Conservation (phyloP, 2,888 invertebrate genomes). For the Scelioninae gen. 2 region DNA sequence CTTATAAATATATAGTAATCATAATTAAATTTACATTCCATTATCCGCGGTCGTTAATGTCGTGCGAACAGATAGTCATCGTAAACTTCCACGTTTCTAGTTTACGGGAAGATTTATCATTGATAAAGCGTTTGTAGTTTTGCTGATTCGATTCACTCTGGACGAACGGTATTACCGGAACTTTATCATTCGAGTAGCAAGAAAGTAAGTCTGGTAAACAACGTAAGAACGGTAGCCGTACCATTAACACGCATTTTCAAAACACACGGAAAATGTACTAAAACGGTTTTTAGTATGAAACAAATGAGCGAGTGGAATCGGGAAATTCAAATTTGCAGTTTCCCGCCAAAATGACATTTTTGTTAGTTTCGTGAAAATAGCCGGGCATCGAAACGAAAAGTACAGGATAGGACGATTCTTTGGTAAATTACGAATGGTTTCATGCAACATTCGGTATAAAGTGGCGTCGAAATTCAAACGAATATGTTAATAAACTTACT, state of each 20-base stretch:
- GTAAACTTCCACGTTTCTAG: constrained; percentile 29
- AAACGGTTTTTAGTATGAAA: no score
- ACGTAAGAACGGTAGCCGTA: constrained; percentile 1
- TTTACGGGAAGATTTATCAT: constrained; percentile 35
- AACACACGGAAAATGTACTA: background rate
- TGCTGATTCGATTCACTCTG: constrained; percentile 12
- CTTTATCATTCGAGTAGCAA: constrained; percentile 17
- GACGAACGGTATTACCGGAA: constrained; percentile 32
- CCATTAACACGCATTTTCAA: constrained; percentile 21
- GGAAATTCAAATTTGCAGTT: no score
- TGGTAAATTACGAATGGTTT: no score
- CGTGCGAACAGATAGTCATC: constrained; percentile 17
- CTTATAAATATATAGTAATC: constrained; percentile 15
- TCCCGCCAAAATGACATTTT: no score
- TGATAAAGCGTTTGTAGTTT: no score
- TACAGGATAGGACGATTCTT: no score
- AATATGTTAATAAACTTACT: no score
- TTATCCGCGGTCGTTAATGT: constrained; percentile 30
- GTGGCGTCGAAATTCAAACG: no score
- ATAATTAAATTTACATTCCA: constrained; percentile 41
- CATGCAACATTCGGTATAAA: no score
- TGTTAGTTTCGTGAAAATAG: no score
- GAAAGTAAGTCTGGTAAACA: constrained; percentile 40
- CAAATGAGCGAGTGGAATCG: no score
- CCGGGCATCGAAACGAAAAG: no score